Base-by-base conservation (phyloP, 2,797 vertebrate species). In the Dendrocincla tyrannina region DNA sequence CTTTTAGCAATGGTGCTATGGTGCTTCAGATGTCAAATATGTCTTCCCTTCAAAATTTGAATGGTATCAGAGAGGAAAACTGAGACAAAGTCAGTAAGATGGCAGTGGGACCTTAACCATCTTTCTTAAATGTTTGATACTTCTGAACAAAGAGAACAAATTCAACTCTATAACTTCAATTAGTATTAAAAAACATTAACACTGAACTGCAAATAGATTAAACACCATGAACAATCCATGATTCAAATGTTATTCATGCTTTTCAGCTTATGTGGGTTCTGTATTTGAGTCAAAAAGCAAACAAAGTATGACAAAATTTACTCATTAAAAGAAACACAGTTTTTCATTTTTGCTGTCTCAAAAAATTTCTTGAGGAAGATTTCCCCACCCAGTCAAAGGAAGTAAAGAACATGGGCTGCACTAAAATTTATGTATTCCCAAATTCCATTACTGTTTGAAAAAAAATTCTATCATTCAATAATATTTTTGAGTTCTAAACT, bases 281-380 rank as follows among this genome's bases (percentile, higher is more conserved):
- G 0, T 44, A 28, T 63, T 59, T 82, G 16, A 72, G 27, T 44
- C 22, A 19, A 58, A 76, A 85, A 67, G 4, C 2, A 17, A 24
- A 33, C 9, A 58, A 84, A 81, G 4, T 47, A 47, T 27, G 47
- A 67, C 6, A 77, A 78, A 92, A 30, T 5, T 4, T 19, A 17
- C 8, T 52, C 0, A 0, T 44, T 55, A 35, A 67, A 82, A 66
- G 37, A 64, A 82, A 52, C 0, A 5, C 2, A 16, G 3, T 23
- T 90, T 84, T 88, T 2, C 17, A 17, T n/a, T n/a, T 84, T 79
- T 94, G 70, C 9, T 80, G 0, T 37, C 9, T 77, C 50, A 56
- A 37, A 35, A 37, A 30, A 37, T 47, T 90, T 81, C 11, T 25
- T 19, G 9, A 56, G 44, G 18, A 87, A 79, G 39, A 76, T 73